Conservation (phyloP, 2,113 vertebrate genomes). For the Alligator mississippiensis region DNA sequence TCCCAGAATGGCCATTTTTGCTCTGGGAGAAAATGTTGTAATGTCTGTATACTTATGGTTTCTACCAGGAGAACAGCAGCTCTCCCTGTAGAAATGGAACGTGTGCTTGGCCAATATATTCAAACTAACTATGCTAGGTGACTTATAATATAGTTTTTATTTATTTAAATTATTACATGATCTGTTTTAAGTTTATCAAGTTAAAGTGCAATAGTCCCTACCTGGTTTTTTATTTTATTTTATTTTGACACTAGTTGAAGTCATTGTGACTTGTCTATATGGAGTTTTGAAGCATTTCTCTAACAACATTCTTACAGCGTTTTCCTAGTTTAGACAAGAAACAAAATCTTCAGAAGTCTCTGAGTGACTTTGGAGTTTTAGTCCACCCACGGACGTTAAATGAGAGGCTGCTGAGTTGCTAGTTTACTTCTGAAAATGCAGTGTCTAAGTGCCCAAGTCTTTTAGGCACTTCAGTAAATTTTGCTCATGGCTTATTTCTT, state of each 20-base stretch:
- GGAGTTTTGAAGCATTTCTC: not conserved
- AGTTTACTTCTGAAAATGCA: too few relatives aligned
- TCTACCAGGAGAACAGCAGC: too few relatives aligned
- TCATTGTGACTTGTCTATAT: not conserved
- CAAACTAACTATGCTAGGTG: not conserved
- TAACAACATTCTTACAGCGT: not conserved
- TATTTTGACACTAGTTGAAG: not conserved
- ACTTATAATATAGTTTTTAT: not conserved
- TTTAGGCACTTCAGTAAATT: too few relatives aligned
- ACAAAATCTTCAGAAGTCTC: not conserved
- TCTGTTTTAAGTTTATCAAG: not conserved
- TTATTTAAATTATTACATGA: not conserved
- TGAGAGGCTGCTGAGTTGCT: not conserved
- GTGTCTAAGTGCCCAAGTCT: too few relatives aligned
- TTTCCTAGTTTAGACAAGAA: not conserved
- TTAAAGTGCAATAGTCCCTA: not conserved
- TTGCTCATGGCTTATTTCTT: not conserved
- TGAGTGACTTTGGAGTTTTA: not conserved
- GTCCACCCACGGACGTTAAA: not conserved
- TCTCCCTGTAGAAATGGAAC: too few relatives aligned
- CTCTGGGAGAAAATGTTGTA: too few relatives aligned
- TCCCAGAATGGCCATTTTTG: too few relatives aligned
- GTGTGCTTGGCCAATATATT: not conserved
- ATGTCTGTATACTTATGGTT: too few relatives aligned
- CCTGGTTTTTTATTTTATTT: not conserved